Evolutionary conservation across 2,888 invertebrate genomes (phyloP).

Genomic region (Habrosyne pyritoides): DNA sequence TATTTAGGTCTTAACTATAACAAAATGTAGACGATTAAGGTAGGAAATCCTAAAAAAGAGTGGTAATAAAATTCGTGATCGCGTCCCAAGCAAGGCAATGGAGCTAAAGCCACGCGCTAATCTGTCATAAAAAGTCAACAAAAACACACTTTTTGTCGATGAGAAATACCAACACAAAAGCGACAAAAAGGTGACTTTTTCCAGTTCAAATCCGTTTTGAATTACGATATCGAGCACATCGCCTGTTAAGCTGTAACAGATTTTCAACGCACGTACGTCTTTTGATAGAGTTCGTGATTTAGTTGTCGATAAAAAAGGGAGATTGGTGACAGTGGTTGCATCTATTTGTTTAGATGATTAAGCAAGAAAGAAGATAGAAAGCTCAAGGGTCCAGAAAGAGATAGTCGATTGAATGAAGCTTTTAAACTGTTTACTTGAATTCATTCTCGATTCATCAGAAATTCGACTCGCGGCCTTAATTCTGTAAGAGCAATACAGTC

Average conservation of each 20-base stretch:
- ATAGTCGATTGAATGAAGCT: not conserved
- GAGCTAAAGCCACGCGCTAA: slow-evolving; percentile 42
- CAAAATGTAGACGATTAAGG: not conserved
- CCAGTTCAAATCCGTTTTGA: slow-evolving; percentile 41
- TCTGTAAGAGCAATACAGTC: no score
- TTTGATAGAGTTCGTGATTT: slow-evolving; percentile 59
- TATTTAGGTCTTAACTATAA: not conserved
- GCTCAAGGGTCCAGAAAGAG: slow-evolving; percentile 7
- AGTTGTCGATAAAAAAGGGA: slow-evolving; percentile 48
- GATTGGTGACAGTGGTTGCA: slow-evolving; percentile 40
- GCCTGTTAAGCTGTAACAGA: slow-evolving; percentile 47
- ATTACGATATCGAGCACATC: slow-evolving; percentile 62
- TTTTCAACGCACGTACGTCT: slow-evolving; percentile 66
- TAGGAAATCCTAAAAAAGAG: not conserved
- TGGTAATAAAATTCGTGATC: slow-evolving; percentile 20
- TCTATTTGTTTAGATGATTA: slow-evolving; percentile 43
- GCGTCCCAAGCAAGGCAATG: slow-evolving; percentile 19
- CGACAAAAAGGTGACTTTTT: slow-evolving; percentile 48
- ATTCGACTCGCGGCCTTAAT: not conserved
- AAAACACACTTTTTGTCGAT: slow-evolving; percentile 44
- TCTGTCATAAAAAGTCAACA: slow-evolving; percentile 32
- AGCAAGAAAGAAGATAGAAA: slow-evolving; percentile 11
- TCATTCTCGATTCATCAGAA: not conserved
- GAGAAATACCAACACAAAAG: slow-evolving; percentile 51
- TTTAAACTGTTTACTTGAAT: not conserved